A percentile compares a stretch with the other conserved stretches of the same genome.
Conservation (phyloP, 2,113 vertebrate species). For the Scolopax mira region DNA sequence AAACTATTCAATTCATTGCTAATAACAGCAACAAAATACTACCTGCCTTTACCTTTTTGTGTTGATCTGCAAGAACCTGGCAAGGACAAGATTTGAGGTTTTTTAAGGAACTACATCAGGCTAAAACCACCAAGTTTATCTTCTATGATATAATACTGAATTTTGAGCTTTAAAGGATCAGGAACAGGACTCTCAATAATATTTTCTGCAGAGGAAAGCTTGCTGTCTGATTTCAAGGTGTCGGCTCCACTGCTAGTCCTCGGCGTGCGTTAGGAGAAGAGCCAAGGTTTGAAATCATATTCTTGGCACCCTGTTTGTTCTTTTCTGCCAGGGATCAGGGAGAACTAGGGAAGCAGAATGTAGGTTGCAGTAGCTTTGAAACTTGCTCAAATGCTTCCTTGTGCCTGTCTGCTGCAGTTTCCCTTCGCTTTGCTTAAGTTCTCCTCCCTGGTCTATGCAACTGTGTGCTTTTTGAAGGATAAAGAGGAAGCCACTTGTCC, state of each 20-base stretch:
- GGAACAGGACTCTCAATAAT: background rate
- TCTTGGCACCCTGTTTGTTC: background rate
- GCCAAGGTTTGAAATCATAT: background rate
- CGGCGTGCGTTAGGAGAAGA: background rate
- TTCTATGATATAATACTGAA: background rate
- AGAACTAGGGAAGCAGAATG: background rate
- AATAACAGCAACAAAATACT: background rate
- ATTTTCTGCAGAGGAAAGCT: background rate
- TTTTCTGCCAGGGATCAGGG: background rate
- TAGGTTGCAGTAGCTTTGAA: background rate
- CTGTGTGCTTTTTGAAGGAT: background rate
- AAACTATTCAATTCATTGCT: no score
- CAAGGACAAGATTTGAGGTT: background rate
- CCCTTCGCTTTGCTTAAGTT: background rate
- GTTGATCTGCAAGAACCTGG: background rate
- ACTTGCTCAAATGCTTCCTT: background rate
- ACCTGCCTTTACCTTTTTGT: background rate
- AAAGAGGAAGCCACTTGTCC: background rate
- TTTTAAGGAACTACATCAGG: background rate
- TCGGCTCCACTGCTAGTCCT: accelerated
- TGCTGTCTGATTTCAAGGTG: background rate
- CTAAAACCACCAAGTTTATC: background rate
- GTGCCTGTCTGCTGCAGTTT: background rate
- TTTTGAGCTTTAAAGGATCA: background rate
- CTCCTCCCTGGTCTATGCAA: background rate